These are phyloP conservation scores for Pandemis cinnamomeana DNA, from an alignment of 2,888 invertebrate genomes.

Conservation along the genomic window DNA sequence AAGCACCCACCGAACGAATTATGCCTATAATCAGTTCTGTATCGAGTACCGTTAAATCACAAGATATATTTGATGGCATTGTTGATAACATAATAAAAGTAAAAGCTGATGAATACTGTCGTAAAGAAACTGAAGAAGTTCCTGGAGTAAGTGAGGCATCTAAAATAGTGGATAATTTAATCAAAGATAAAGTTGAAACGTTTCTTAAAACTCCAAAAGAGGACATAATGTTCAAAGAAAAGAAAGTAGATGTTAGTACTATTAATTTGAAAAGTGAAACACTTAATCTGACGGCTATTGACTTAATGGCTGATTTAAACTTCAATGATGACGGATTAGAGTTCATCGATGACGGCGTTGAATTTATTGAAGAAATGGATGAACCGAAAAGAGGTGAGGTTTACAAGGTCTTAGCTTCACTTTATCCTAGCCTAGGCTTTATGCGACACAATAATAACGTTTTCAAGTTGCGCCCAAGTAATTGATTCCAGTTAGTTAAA, in stretches of 20 bases:
- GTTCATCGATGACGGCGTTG: slow-evolving; percentile 59
- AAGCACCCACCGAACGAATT: not conserved
- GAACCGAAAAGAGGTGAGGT: slow-evolving; percentile 35
- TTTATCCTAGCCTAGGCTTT: not conserved
- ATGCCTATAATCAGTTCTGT: not conserved
- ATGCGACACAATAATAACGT: not conserved
- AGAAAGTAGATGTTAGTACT: slow-evolving; percentile 4
- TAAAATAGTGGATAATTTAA: slow-evolving; percentile 47
- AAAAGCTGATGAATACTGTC: slow-evolving; percentile 39
- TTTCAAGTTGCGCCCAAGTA: not conserved
- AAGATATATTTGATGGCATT: slow-evolving; percentile 6
- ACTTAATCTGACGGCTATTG: slow-evolving; percentile 14
- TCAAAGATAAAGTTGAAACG: slow-evolving; percentile 39
- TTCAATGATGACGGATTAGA: slow-evolving; percentile 61
- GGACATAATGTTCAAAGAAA: slow-evolving; percentile 18
- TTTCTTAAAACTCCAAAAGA: slow-evolving; percentile 30
- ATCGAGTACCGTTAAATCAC: not conserved
- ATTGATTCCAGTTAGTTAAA: not conserved
- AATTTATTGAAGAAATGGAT: slow-evolving; percentile 48
- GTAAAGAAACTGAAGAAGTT: slow-evolving; percentile 7
- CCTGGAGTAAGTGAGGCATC: not conserved
- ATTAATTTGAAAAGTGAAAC: slow-evolving; percentile 2
- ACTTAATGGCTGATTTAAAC: slow-evolving; percentile 39
- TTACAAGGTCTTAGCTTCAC: not conserved
- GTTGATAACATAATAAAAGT: slow-evolving; percentile 41